Evolutionary conservation across 2,113 vertebrate genomes (phyloP).

Genomic region (Lepus europaeus): DNA sequence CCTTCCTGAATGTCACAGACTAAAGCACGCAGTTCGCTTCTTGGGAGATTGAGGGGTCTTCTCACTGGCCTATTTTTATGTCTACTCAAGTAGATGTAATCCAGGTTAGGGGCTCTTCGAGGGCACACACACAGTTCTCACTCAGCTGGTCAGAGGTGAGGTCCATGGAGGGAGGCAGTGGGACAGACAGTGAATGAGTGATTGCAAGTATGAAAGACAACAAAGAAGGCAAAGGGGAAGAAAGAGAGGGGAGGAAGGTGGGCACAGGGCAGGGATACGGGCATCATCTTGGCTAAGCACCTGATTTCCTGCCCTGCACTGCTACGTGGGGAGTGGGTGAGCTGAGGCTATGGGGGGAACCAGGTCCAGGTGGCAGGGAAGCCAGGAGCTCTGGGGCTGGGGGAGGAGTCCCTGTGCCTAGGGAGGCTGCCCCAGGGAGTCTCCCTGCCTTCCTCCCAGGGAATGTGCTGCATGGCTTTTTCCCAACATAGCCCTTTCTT

Average conservation of each 20-base stretch:
- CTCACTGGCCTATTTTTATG: not conserved
- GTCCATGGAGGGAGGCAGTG: not conserved
- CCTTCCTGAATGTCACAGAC: not conserved
- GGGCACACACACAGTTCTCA: not conserved
- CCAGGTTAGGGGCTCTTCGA: not conserved
- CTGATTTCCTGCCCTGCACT: not conserved
- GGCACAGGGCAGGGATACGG: accelerated
- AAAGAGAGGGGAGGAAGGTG: not conserved
- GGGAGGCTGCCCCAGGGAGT: not conserved
- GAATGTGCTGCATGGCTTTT: not conserved
- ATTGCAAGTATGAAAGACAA: not conserved
- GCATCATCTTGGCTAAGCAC: not conserved
- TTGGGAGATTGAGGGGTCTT: not conserved
- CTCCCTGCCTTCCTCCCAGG: not conserved
- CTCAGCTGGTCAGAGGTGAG: not conserved
- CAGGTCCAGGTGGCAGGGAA: not conserved
- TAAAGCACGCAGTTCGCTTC: not conserved
- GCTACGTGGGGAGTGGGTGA: not conserved
- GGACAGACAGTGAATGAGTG: no score
- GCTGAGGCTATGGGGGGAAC: not conserved
- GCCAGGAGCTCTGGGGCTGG: not conserved
- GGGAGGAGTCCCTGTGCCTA: not conserved
- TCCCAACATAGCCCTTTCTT: not conserved
- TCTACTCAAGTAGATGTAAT: accelerated
- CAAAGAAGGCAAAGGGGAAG: not conserved